Evolutionary conservation across 1,140 invertebrate genomes (phyloP).

Genomic region (Drosophila prosaltans): DNA sequence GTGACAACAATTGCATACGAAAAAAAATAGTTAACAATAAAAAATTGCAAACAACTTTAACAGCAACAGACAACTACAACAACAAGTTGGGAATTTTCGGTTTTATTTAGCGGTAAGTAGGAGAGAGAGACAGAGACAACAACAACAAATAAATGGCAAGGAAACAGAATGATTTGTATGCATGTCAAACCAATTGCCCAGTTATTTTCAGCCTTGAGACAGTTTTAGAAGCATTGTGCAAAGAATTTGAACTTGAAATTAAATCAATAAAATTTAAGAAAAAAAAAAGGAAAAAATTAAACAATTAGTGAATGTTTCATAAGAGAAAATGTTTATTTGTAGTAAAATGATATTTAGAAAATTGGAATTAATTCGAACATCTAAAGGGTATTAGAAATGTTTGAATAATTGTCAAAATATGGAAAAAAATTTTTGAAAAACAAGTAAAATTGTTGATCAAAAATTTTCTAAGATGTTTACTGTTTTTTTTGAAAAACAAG

Average conservation of each 20-base stretch:
- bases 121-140: constrained; percentile 11
- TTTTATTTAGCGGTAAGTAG: constrained; percentile 45
- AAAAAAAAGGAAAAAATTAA: background rate
- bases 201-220: constrained; percentile 49
- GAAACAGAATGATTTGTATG: constrained; percentile 20
- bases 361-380: too few relatives aligned
- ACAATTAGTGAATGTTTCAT: too few relatives aligned
- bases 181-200: constrained; percentile 34
- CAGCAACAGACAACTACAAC: constrained; percentile 29
- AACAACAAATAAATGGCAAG: constrained; percentile 40
- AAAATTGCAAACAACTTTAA: constrained; percentile 24
- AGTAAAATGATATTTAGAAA: too few relatives aligned
- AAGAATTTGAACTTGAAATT: constrained; percentile 27
- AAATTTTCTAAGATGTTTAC: too few relatives aligned
- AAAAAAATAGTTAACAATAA: constrained; percentile 29
- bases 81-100: constrained; percentile 35
- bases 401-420: too few relatives aligned
- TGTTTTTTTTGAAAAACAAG: too few relatives aligned
- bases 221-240: constrained; percentile 37
- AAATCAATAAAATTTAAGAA: background rate
- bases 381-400: too few relatives aligned
- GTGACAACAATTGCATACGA: constrained; percentile 43
- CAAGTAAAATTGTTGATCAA: too few relatives aligned
- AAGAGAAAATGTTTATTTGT: too few relatives aligned
- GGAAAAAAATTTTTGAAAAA: too few relatives aligned